A percentile compares a stretch with the other conserved stretches of the same genome.
Evolutionary conservation across 2,888 invertebrate genomes (phyloP).

Genomic region (Drosophila nigricruria): DNA sequence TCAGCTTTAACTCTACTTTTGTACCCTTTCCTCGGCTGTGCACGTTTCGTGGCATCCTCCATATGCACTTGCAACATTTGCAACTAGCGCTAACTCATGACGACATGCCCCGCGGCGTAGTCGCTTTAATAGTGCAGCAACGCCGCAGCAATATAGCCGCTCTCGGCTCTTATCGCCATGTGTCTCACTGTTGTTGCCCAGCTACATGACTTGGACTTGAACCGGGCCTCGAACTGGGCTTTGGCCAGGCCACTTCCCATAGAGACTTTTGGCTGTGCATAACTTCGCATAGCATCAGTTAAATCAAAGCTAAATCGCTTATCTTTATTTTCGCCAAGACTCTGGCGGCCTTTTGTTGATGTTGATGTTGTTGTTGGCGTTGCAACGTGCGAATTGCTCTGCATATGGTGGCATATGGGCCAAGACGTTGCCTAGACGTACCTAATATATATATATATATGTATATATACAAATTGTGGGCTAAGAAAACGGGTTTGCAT

Average conservation of each 20-base stretch:
- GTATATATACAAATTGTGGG: constrained; percentile 10
- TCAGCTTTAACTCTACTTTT: neutral
- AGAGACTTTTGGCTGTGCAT: constrained; percentile 60
- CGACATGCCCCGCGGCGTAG: constrained; percentile 59
- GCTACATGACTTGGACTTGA: constrained; percentile 53
- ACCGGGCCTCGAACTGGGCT: constrained; percentile 23
- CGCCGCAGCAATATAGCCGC: constrained; percentile 67
- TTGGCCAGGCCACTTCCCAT: constrained; percentile 22
- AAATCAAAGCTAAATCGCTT: constrained; percentile 78
- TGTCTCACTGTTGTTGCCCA: constrained; percentile 16
- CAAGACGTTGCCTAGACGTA: constrained; percentile 13
- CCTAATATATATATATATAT: constrained; percentile 1
- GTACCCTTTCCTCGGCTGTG: constrained; percentile 10
- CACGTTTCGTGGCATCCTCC: constrained; percentile 60
- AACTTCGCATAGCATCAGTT: constrained; percentile 81
- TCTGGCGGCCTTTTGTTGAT: constrained; percentile 65
- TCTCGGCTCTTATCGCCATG: constrained; percentile 72
- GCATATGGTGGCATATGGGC: constrained; percentile 59
- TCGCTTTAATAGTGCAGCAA: constrained; percentile 57
- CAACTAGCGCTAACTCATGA: constrained; percentile 37
- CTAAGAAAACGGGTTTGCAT: constrained; percentile 18
- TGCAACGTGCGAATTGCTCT: constrained; percentile 64
- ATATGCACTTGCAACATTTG: constrained; percentile 64
- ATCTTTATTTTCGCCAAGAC: constrained; percentile 60
- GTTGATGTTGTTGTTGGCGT: constrained; percentile 20